These are phyloP conservation scores for Pseudochirops corinnae DNA, from an alignment of 2,797 vertebrate genomes.

Conservation along the genomic window DNA sequence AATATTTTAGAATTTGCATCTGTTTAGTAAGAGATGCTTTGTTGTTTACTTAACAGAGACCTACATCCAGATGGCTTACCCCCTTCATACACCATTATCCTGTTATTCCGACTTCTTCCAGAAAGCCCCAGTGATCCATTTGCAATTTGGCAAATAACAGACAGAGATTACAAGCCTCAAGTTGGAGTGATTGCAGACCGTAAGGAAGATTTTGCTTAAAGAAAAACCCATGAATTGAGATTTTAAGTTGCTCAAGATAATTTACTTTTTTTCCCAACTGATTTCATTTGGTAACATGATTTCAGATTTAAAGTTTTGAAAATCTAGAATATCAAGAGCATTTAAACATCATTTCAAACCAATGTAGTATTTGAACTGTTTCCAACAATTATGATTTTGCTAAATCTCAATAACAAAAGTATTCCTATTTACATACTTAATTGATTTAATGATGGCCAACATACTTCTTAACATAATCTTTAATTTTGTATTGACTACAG, in stretches of 20 bases:
- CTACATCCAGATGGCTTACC: conserved; percentile 95
- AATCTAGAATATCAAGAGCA: conserved; percentile 9
- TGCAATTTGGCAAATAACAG: conserved; percentile 97
- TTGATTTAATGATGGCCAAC: conserved; percentile 44
- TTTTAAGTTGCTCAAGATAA: conserved; percentile 24
- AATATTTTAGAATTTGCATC: conserved; percentile 48
- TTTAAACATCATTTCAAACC: conserved; percentile 29
- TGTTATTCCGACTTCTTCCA: conserved; percentile 94
- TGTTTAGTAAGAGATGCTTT: conserved; percentile 61
- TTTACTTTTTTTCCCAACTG: conserved; percentile 27
- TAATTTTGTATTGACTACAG: conserved; percentile 84
- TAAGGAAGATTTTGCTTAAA: conserved; percentile 84
- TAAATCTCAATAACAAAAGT: conserved; percentile 37
- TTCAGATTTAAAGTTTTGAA: conserved; percentile 46
- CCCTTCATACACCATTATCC: conserved; percentile 93
- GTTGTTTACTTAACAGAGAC: conserved; percentile 87
- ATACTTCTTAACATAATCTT: conserved; percentile 50
- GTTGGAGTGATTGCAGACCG: conserved; percentile 94
- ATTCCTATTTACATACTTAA: not conserved
- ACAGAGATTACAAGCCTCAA: conserved; percentile 93
- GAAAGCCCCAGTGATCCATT: conserved; percentile 93
- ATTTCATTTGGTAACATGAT: conserved; percentile 34
- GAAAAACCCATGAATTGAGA: conserved; percentile 37
- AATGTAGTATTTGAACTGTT: conserved; percentile 18
- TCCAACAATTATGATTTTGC: conserved; percentile 16